Conservation (phyloP, 2,888 invertebrate species). For the Archips xylosteana region DNA sequence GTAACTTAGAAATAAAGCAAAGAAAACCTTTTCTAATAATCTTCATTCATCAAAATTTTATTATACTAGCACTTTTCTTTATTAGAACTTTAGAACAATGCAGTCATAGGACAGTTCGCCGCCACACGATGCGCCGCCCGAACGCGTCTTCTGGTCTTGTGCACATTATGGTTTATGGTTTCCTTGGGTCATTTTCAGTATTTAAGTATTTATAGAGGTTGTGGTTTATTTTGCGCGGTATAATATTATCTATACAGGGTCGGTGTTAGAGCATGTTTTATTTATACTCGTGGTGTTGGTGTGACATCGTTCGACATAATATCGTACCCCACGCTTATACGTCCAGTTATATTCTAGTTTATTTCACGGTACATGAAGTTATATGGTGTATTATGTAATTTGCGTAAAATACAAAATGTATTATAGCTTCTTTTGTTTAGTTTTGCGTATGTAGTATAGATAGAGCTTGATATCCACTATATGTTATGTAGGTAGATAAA, state of each 20-base stretch:
- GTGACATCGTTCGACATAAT: constrained; percentile 72
- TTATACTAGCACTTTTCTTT: constrained; percentile 17
- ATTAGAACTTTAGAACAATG: constrained; percentile 15
- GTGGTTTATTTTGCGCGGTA: constrained; percentile 59
- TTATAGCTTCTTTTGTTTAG: constrained; percentile 61
- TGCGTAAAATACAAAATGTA: constrained; percentile 72
- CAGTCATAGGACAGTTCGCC: constrained; percentile 10
- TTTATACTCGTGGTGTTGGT: constrained; percentile 74
- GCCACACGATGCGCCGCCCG: not conserved
- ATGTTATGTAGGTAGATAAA: constrained; percentile 39
- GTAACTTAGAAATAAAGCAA: not conserved
- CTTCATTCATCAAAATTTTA: constrained; percentile 10
- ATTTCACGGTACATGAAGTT: constrained; percentile 41
- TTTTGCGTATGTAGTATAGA: constrained; percentile 65
- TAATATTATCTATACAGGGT: constrained; percentile 43
- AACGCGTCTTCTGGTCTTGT: constrained; percentile 28
- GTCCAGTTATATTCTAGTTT: constrained; percentile 19
- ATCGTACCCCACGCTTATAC: constrained; percentile 32
- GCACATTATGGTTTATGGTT: constrained; percentile 42
- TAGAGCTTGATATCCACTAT: constrained; percentile 52
- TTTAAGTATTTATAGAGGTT: constrained; percentile 63
- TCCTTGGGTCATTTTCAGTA: constrained; percentile 44
- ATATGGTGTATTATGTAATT: constrained; percentile 54
- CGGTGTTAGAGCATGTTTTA: constrained; percentile 62
- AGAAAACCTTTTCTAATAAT: constrained; percentile 14